Conservation (phyloP, 2,797 vertebrate genomes). For the Argya squamiceps region DNA sequence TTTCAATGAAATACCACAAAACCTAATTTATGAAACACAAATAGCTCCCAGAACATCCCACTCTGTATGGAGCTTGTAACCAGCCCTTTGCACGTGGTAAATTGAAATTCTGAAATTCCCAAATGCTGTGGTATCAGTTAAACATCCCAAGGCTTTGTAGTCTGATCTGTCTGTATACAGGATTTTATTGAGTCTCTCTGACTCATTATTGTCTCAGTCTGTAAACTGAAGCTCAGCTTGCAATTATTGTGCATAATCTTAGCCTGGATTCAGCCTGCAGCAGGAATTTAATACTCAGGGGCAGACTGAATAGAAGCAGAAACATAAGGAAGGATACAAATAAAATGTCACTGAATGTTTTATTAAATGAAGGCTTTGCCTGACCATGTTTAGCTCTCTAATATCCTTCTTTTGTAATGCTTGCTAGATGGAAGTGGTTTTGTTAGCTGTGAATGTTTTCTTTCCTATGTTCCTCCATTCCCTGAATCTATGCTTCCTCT, state of each 20-base stretch:
- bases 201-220: slow-evolving; percentile 67
- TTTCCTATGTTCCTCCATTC: not conserved
- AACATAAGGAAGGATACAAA: slow-evolving; percentile 38
- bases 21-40: not conserved
- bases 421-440: slow-evolving; percentile 19
- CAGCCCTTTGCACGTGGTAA: not conserved
- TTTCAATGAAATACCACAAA: not conserved
- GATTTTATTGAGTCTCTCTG: slow-evolving; percentile 47
- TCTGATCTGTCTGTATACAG: not conserved
- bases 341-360: slow-evolving; percentile 62
- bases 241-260: slow-evolving; percentile 51
- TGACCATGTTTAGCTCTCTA: slow-evolving; percentile 18
- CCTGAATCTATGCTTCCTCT: not conserved
- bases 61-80: not conserved
- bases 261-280: slow-evolving; percentile 31
- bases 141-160: not conserved
- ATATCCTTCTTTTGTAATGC: slow-evolving; percentile 22
- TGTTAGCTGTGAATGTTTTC: slow-evolving; percentile 36
- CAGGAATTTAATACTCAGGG: slow-evolving; percentile 62
- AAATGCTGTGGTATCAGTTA: not conserved
- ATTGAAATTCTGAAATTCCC: not conserved
- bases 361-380: slow-evolving; percentile 39
- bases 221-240: slow-evolving; percentile 66
- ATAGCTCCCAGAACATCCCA: not conserved
- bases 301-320: slow-evolving; percentile 55